Base-by-base conservation (phyloP, 2,797 vertebrate genomes). In the Enteromius viviparus region DNA sequence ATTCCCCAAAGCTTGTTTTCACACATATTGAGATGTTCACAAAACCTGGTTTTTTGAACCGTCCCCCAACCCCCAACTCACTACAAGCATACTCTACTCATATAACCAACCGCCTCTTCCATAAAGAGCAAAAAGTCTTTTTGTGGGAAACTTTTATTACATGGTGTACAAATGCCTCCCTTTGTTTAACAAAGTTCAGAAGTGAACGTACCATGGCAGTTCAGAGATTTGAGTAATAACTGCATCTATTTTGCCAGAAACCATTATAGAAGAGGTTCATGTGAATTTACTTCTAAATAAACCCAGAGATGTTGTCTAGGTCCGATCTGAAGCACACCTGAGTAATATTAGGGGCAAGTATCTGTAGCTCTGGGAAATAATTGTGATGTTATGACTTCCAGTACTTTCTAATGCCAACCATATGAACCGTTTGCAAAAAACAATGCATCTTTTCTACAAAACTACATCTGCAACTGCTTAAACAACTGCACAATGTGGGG, bases 381-480 rank as follows among this genome's bases (percentile, higher is more conserved):
- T 23, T 60, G 49, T 17, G 29, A n/a, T 60, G 68, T 83, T 83
- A 79, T 76, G 53, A 71, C 65, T 80, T 71, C 65, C 37, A 85
- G 76, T 69, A 80, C 62, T 74, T 72, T 83, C 14, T 84, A 85
- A 87, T 82, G 65, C 68, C 70, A 77, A 78, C 78, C 70, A 87
- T 77, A 68, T 80, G 85, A 65, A 74, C 69, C 15, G 32, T 45
- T 76, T 82, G 45, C 1, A 1, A 79, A 37, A 92, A 94, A 76
- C 92, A 93, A 93, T 91, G 87, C 87, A 86, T 90, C 89, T 91
- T 90, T 93, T 94, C 90, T 92, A 81, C 78, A 1, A 6, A 80
- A 84, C 84, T 85, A 87, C 90, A 93, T 88, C 92, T 91, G 90
- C 92, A 93, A 91, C 85, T 80, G 90, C 89, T 93, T 92, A 92